Evolutionary conservation across 1,140 invertebrate genomes (phyloP).

Genomic region (Aphidius gifuensis): DNA sequence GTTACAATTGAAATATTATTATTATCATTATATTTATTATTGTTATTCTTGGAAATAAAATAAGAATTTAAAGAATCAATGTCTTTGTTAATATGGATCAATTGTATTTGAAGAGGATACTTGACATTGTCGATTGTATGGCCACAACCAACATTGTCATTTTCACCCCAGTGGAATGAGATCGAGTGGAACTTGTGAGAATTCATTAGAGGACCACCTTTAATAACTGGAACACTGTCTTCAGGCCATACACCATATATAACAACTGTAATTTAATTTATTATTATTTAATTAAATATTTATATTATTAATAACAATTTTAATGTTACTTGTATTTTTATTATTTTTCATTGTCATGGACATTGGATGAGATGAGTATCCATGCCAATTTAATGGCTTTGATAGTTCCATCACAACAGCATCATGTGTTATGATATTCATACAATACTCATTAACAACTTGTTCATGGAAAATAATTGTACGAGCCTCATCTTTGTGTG

Average conservation of each 20-base stretch:
- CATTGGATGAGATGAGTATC: constrained; percentile 32
- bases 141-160: constrained; percentile 59
- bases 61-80: neutral
- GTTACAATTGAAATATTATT: constrained; percentile 46
- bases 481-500: neutral
- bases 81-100: constrained; percentile 43
- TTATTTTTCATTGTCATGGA: constrained; percentile 38
- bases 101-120: constrained; percentile 59
- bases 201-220: constrained; percentile 53
- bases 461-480: neutral
- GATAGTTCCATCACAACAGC: constrained; percentile 32
- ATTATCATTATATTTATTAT: neutral
- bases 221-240: constrained; percentile 43
- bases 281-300: neutral
- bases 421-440: constrained; percentile 46
- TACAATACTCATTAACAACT: constrained; percentile 37
- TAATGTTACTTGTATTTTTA: constrained; percentile 36
- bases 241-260: constrained; percentile 33
- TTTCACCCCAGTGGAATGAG: constrained; percentile 59
- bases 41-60: too few species aligned
- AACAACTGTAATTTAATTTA: constrained; percentile 29
- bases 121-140: constrained; percentile 56
- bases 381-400: constrained; percentile 37
- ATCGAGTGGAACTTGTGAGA: constrained; percentile 55
- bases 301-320: neutral